phyloP scores from a whole-genome alignment of 1,140 invertebrate species.

The Galendromus occidentalis region DNA sequence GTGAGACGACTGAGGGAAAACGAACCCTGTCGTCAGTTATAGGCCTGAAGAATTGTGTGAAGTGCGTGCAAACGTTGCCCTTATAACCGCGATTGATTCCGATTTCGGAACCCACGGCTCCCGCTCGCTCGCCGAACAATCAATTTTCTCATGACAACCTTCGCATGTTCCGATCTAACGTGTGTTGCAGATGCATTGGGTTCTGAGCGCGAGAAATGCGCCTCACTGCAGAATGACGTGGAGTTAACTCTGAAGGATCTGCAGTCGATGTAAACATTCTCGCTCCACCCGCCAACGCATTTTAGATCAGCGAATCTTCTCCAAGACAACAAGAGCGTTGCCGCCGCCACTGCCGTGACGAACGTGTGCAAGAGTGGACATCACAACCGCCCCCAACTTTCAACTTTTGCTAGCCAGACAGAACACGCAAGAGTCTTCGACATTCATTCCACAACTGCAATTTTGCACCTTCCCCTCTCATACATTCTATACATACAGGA shows the following conservation, averaged over 20 bases:
- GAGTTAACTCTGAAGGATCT: conserved; percentile 96
- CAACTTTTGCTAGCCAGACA: no score
- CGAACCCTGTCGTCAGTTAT: no score
- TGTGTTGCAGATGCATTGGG: conserved; percentile 73
- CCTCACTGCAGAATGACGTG: conserved; percentile 91
- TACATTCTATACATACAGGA: neutral
- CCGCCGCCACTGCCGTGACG: no score
- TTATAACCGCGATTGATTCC: neutral
- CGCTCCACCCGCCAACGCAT: neutral
- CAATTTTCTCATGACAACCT: conserved; percentile 13
- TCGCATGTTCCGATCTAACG: conserved; percentile 16
- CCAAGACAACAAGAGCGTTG: no score
- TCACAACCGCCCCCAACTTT: no score
- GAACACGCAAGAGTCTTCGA: no score
- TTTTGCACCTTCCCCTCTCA: neutral
- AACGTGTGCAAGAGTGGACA: neutral
- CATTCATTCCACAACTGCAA: no score
- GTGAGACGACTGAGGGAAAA: conserved; percentile 1
- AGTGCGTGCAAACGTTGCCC: neutral
- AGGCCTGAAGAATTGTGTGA: neutral
- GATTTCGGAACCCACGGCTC: neutral
- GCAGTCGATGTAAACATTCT: conserved; percentile 79
- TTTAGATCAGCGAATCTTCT: neutral
- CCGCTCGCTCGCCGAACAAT: neutral
- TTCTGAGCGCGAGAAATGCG: conserved; percentile 84